Evolutionary conservation across 2,113 vertebrate species (phyloP), one percentile per base, ranked within the genome.

Genomic region (Anthoscopus minutus): DNA sequence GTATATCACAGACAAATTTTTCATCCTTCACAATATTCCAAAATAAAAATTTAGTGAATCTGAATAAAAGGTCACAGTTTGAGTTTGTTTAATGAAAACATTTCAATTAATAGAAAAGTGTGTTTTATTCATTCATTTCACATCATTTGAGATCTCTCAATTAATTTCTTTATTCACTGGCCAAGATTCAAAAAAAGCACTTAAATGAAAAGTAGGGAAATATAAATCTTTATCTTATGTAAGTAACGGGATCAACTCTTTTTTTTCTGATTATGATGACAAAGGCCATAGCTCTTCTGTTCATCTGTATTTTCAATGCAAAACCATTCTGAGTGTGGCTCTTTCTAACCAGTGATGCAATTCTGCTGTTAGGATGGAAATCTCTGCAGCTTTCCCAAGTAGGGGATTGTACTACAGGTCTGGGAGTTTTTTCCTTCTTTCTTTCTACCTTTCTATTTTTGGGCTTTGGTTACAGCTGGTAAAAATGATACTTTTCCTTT

Each of bases 21-120:
- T 90, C 24, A 6, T 86, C 58, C 57, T 66, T 25, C 66, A 81
- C 38, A 78, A 31, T 74, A 73, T 47, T 57, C 35, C 23, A 48
- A 90, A 93, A 50, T 42, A 91, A 62, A 35, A 85, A 56, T 45
- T 12, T 33, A 81, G 40, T 38, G 18, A 93, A 81, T 57, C 25
- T 11, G 44, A 82, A 69, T 40, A 85, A 91, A 81, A 80, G 37
- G 33, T 72, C 65, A 94, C 38, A 82, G 61, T 35, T 53, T 38
- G 54, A 76, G 21, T 42, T 89, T 57, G 15, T 74, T 87, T 65
- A 92, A 86, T 51, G 24, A 81, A 95, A 94, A 69, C 2, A 57
- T 61, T 85, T 67, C 23, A 67, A 24, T 71, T 4, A 89, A 64
- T 67, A 13, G 50, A 69, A 53, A 40, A 23, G 5, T 20, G 11